These are phyloP conservation scores for Diuraphis noxia DNA, from an alignment of 1,140 invertebrate species.

Conservation along the genomic window DNA sequence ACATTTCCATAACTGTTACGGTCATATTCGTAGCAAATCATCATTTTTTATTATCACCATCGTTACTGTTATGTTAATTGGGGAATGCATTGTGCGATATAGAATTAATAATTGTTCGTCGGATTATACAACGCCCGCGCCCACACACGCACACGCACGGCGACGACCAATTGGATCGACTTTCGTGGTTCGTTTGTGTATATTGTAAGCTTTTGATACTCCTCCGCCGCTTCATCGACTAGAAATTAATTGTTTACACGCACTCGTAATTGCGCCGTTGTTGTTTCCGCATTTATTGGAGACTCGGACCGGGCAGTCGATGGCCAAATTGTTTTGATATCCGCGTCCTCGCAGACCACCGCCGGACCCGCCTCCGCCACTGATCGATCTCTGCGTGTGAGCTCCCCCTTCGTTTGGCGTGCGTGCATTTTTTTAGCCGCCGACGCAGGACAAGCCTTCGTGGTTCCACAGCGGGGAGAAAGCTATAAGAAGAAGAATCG, in stretches of 20 bases:
- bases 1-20: background rate
- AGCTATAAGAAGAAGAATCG: no score
- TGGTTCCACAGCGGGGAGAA: no score
- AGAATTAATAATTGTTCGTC: background rate
- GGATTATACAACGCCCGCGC: background rate
- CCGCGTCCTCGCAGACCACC: no score
- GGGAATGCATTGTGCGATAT: background rate
- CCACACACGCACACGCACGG: background rate
- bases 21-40: background rate
- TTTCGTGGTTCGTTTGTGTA: background rate
- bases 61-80: background rate
- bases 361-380: background rate
- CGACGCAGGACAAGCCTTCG: background rate
- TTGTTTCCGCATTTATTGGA: background rate
- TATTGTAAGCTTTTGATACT: no score
- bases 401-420: background rate
- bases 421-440: background rate
- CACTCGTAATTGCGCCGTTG: background rate
- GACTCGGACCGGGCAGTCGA: background rate
- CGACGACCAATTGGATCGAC: slow-evolving; percentile 25
- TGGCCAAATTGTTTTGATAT: background rate
- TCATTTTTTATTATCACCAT: background rate
- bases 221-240: background rate
- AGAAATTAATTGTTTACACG: no score
- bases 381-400: background rate